Evolutionary conservation across 1,140 invertebrate species (phyloP).

Genomic region (Cyrtorhinus lividipennis): DNA sequence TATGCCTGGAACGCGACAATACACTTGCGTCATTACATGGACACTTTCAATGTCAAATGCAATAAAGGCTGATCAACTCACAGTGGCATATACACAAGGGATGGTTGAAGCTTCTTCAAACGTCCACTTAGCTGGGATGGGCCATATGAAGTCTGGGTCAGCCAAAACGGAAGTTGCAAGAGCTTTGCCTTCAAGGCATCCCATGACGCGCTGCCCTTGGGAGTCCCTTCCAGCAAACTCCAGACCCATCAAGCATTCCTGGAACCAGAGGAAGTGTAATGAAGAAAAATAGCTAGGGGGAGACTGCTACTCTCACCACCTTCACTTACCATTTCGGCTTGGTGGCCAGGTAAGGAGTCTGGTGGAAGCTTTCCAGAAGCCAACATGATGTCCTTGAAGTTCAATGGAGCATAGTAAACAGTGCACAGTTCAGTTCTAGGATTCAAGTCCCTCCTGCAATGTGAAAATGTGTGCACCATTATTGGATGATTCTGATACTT

Average conservation of each 20-base stretch:
- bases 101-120: constrained; percentile 85
- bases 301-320: too few species aligned
- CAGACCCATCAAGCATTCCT: constrained; percentile 87
- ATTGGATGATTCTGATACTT: constrained; percentile 50
- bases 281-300: too few species aligned
- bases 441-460: constrained; percentile 28
- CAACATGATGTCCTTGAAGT: constrained; percentile 96
- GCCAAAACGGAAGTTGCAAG: constrained; percentile 77
- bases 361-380: constrained; percentile 89
- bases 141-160: constrained; percentile 75
- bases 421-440: constrained; percentile 48
- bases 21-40: too few species aligned
- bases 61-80: too few species aligned
- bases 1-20: too few species aligned
- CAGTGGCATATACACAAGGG: constrained; percentile 86
- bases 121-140: constrained; percentile 74
- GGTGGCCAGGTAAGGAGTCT: constrained; percentile 79
- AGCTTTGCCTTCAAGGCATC: constrained; percentile 77
- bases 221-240: constrained; percentile 77
- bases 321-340: constrained; percentile 42
- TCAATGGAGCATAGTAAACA: constrained; percentile 86
- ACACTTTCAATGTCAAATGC: too few species aligned
- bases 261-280: too few species aligned
- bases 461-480: constrained; percentile 45
- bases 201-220: constrained; percentile 75